Base-by-base conservation (phyloP, 2,113 vertebrate genomes). In the Sorex araneus region DNA sequence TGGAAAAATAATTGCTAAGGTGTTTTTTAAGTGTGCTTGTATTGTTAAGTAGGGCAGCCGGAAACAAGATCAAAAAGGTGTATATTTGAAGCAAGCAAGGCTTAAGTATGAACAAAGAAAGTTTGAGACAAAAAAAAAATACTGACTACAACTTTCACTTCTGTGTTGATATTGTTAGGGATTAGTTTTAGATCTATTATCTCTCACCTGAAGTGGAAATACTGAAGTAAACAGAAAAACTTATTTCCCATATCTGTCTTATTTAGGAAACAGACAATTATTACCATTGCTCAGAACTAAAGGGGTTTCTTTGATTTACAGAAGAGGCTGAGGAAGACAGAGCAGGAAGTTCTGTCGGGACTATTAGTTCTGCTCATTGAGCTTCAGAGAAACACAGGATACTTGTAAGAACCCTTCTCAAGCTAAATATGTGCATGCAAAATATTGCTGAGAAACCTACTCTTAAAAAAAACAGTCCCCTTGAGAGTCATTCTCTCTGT, bases 1-100 rank as follows among this genome's bases (percentile, higher is more conserved):
- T 84, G 67, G 73, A 81, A 67, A 67, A 64, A 76, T 93, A 71
- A 83, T 69, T 69, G 79, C 18, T 19, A 4, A 90, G 8, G 30
- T 60, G 64, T 40, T 40, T 94, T 64, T 83, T 45, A 94, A 27
- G 19, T 8, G 3, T 18, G 63, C 2, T 54, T 92, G 43, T 10
- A 27, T n/a, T 63, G 57, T 47, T 64, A 74, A 90, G 27, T 25
- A 76, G 71, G 76, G 50, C 18, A 70, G 71, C 3, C 71, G 7
- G 50, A 89, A 47, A 34, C 50, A 91, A 84, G 16, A 73, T 21
- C 0, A 25, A 30, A 73, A 54, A 28, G 47, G n/a, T 45, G 3
- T 27, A 15, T 63, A 13, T 81, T 75, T 63, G 81, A 54, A 80
- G 76, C 32, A 86, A 36, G 54, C 43, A 79, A 34, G 16, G 21